Evolutionary conservation across 2,113 vertebrate species (phyloP).

Genomic region (Halichoerus grypus): DNA sequence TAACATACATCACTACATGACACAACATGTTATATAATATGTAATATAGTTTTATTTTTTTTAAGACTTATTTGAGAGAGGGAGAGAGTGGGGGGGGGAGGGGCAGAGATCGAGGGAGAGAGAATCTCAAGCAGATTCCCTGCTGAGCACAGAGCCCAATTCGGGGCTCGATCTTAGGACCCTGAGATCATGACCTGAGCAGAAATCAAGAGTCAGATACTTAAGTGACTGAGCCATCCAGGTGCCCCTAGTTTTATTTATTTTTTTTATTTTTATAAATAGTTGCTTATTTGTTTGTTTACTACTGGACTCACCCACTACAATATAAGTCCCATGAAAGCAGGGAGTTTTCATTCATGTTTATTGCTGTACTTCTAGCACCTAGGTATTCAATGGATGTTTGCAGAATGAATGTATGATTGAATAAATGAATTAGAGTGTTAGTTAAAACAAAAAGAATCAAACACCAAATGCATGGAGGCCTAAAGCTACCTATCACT

Average conservation of each 20-base stretch:
- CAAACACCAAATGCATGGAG: slow-evolving; percentile 8
- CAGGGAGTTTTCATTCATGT: not conserved
- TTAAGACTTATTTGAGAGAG: not conserved
- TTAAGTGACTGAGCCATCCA: not conserved
- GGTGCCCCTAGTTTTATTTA: not conserved
- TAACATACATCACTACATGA: not conserved
- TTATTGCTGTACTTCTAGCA: not conserved
- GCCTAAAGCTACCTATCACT: not conserved
- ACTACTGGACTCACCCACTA: not conserved
- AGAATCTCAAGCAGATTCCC: not conserved
- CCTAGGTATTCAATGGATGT: not conserved
- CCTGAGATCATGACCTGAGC: not conserved
- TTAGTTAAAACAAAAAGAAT: not conserved
- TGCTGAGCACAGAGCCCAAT: not conserved
- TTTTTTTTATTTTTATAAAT: not conserved
- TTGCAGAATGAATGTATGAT: not conserved
- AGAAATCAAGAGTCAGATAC: not conserved
- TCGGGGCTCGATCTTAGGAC: not conserved
- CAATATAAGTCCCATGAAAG: not conserved
- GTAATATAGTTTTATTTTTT: not conserved
- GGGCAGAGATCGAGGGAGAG: not conserved
- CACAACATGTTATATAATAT: not conserved
- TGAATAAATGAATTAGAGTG: not conserved
- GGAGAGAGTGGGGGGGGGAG: too few species aligned
- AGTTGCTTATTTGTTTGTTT: not conserved